phyloP scores from a whole-genome alignment of 2,797 vertebrate species.

The Hippocampus kuda region DNA sequence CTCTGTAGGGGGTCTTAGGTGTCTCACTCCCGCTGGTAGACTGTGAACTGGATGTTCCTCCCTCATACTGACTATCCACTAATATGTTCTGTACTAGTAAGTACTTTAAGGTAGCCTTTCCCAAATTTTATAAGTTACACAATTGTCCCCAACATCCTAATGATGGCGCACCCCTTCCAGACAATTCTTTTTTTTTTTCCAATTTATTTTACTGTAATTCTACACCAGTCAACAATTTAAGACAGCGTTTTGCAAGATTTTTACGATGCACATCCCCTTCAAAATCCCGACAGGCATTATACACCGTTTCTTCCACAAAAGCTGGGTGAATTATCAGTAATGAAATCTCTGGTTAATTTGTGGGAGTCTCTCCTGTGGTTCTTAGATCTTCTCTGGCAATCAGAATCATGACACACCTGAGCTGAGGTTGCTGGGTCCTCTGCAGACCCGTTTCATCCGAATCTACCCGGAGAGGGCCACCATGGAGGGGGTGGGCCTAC shows the following conservation, averaged over 20 bases:
- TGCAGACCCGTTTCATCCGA: slow-evolving; percentile 78
- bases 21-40: slow-evolving; percentile 32
- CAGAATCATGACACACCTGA: slow-evolving; percentile 96
- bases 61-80: slow-evolving; percentile 16
- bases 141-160: no score
- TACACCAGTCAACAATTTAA: no score
- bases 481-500: slow-evolving; percentile 71
- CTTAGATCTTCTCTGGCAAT: slow-evolving; percentile 82
- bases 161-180: no score
- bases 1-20: slow-evolving; percentile 3
- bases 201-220: no score
- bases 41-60: slow-evolving; percentile 23
- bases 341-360: background rate
- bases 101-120: background rate
- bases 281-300: no score
- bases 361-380: background rate
- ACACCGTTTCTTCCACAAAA: no score
- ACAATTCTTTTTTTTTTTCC: no score
- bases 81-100: slow-evolving; percentile 30
- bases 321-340: background rate
- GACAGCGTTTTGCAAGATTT: no score
- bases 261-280: no score
- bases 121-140: background rate
- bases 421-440: slow-evolving; percentile 71
- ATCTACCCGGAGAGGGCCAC: slow-evolving; percentile 91